phyloP scores from a whole-genome alignment of 2,113 vertebrate species.

The Nestor notabilis region DNA sequence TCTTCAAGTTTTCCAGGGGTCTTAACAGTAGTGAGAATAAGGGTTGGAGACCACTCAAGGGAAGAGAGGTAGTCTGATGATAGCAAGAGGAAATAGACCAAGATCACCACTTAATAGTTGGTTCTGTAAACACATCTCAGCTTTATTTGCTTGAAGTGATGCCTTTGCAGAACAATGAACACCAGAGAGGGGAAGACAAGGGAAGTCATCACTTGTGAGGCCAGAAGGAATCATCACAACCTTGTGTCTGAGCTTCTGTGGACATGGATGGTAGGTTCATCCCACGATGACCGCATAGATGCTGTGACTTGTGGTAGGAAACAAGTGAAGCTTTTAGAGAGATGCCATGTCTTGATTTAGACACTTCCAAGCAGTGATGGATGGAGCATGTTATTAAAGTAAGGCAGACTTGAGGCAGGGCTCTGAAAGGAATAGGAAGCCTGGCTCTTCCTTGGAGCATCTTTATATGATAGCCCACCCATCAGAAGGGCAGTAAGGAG shows the following conservation, averaged over 20 bases:
- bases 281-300: rapidly evolving
- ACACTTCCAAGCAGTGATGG: background rate
- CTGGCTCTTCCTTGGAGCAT: background rate
- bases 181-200: background rate
- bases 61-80: background rate
- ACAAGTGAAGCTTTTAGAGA: background rate
- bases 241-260: background rate
- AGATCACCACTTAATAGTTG: background rate
- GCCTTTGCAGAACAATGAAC: background rate
- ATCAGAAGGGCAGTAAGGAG: background rate
- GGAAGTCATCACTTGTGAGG: background rate
- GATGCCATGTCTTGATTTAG: background rate
- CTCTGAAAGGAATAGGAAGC: background rate
- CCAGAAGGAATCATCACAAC: background rate
- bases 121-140: background rate
- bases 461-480: background rate
- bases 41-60: background rate
- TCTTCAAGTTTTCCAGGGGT: background rate
- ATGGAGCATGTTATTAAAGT: background rate
- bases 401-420: background rate
- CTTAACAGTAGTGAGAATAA: background rate
- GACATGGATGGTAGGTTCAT: background rate
- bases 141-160: background rate
- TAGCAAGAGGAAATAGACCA: background rate
- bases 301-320: background rate